A percentile compares a stretch with the other conserved stretches of the same genome.
Evolutionary conservation across 2,888 invertebrate genomes (phyloP).

Genomic region (Synanthedon myopaeformis): DNA sequence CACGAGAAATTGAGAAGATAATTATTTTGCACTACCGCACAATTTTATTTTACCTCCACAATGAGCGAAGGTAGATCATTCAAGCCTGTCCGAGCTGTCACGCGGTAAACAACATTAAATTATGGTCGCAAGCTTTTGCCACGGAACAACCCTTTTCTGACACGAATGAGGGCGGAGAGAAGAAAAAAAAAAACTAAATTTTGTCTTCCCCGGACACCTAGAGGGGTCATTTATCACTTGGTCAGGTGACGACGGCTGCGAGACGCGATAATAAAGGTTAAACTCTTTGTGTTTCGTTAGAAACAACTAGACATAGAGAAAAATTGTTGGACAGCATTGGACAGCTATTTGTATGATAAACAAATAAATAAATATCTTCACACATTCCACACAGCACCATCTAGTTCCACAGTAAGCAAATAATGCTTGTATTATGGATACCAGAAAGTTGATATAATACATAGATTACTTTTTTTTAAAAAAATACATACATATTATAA

Average conservation of each 20-base stretch:
- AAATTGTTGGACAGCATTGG: no score
- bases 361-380: no score
- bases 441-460: no score
- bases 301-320: no score
- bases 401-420: no score
- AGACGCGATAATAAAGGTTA: background rate
- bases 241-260: background rate
- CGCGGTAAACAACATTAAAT: background rate
- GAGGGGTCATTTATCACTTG: background rate
- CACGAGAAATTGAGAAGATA: no score
- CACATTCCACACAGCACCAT: no score
- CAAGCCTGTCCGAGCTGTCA: background rate
- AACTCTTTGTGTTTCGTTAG: background rate
- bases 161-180: background rate
- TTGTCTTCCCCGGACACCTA: background rate
- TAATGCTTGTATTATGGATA: no score
- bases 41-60: background rate
- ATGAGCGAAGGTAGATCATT: background rate
- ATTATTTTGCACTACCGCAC: background rate
- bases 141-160: background rate
- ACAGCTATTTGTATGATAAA: no score
- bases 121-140: background rate
- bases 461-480: no score
- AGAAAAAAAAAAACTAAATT: slow-evolving; percentile 1
- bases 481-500: no score